Evolutionary conservation across 2,797 vertebrate species (phyloP), one percentile per base, ranked within the genome.

Genomic region (Gymnopithys bicolor): DNA sequence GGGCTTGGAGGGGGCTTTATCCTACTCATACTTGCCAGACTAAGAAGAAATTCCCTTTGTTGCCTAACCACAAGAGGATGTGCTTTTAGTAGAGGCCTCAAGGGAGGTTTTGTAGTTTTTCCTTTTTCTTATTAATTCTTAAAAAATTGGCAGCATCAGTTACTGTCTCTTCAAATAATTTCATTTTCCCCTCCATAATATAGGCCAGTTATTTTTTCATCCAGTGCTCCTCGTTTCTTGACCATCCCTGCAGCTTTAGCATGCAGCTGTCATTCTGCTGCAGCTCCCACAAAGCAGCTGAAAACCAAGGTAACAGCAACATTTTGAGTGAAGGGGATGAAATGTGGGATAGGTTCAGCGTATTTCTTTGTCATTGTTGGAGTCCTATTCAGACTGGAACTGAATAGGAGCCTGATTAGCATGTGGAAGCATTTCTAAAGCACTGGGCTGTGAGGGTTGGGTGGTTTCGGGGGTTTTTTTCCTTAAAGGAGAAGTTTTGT

Each of bases 361-460:
- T 96, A 93, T 97, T 97, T 97, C 97, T 97, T 97, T 96, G 97
- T 97, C 97, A 96, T 98, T 98, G 97, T 97, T 94, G 94, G 91
- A 93, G 90, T 89, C 81, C 97, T 97, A 97, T 98, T 98, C 97
- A 98, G 92, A 88, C 63, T 93, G 89, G 85, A 90, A 90, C 97
- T 98, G 97, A 98, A 98, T 98, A 96, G 97, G 90, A 92, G 95
- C 77, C 94, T 97, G 96, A 98, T 98, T 98, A 98, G 96, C 97
- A 97, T 98, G 96, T 97, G 95, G 97, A 97, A 97, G 96, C 97
- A 96, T 94, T 95, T 97, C 96, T 97, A 97, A 97, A 97, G 96
- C 93, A 52, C 73, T 96, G 95, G 82, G 66, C 96, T 95, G 95
- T 86, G 89, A 94, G 96, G 74, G 59, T 81, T 95, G 63, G 71